Conservation (phyloP, 2,113 vertebrate species). For the Chionodraco myersi region DNA sequence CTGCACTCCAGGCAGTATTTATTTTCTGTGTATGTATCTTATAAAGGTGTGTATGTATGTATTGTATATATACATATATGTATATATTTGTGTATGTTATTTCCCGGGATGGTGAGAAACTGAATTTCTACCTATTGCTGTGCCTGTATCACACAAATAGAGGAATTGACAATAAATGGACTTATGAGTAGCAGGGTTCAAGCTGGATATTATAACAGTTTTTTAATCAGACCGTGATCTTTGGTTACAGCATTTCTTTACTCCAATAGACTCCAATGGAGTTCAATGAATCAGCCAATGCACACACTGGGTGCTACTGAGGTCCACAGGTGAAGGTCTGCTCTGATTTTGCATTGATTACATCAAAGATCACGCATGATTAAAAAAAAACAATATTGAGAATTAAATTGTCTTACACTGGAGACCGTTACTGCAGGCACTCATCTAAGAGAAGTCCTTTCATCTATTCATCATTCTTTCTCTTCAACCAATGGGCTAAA, state of each 20-base stretch:
- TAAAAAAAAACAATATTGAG: constrained; percentile 29
- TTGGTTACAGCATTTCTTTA: constrained; percentile 47
- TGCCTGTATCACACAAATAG: no score
- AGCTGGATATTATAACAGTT: neutral
- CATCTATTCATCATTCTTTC: constrained; percentile 52
- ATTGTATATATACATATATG: no score
- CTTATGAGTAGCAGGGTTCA: neutral
- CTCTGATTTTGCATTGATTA: constrained; percentile 17
- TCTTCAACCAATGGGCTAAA: constrained; percentile 56
- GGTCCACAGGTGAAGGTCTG: neutral
- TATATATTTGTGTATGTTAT: no score
- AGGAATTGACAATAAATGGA: no score
- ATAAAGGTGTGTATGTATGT: no score
- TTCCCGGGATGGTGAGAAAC: no score
- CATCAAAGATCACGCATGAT: constrained; percentile 35
- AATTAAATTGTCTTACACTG: constrained; percentile 48
- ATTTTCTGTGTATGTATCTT: no score
- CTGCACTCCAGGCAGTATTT: no score
- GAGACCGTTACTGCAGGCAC: constrained; percentile 29
- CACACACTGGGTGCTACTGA: constrained; percentile 2
- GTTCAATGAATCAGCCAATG: constrained; percentile 61
- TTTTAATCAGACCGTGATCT: constrained; percentile 64
- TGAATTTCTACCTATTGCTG: no score
- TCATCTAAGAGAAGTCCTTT: constrained; percentile 42
- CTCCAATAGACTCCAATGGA: constrained; percentile 26